These are phyloP conservation scores for Lepidothrix coronata DNA, from an alignment of 2,113 vertebrate genomes.

Conservation along the genomic window DNA sequence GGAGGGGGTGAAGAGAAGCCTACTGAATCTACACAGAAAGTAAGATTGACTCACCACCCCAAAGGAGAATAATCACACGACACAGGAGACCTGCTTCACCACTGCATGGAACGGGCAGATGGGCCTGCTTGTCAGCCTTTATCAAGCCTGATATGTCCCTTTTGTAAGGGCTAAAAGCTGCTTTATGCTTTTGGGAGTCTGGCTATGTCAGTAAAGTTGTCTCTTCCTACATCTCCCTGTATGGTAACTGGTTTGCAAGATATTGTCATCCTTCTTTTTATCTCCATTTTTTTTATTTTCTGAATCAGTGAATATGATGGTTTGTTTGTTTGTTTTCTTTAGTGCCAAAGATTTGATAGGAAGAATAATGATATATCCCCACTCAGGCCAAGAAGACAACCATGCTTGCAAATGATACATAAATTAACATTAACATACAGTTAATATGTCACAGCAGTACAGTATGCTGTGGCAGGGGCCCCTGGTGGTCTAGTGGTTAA, in stretches of 20 bases:
- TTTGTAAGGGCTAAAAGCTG: neutral
- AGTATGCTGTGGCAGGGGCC: too few relatives aligned
- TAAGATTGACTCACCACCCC: neutral
- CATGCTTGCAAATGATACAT: neutral
- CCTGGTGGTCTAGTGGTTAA: too few relatives aligned
- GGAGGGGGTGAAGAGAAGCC: neutral
- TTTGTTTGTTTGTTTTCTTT: neutral
- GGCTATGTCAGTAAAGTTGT: neutral
- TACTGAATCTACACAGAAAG: neutral
- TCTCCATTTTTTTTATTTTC: neutral
- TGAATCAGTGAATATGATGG: neutral
- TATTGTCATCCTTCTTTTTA: neutral
- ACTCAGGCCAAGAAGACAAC: neutral
- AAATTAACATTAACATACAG: neutral
- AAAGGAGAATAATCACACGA: neutral
- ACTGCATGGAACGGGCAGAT: rapidly evolving
- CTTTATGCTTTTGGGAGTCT: neutral
- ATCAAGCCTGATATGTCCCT: neutral
- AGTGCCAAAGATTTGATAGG: neutral
- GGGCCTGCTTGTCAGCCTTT: neutral
- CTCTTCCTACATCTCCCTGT: neutral
- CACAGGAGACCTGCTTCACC: neutral
- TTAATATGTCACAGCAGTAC: neutral
- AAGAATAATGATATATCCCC: neutral
- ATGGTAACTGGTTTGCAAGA: neutral